Evolutionary conservation across 1,140 invertebrate genomes (phyloP).

Genomic region (Linepithema humile): DNA sequence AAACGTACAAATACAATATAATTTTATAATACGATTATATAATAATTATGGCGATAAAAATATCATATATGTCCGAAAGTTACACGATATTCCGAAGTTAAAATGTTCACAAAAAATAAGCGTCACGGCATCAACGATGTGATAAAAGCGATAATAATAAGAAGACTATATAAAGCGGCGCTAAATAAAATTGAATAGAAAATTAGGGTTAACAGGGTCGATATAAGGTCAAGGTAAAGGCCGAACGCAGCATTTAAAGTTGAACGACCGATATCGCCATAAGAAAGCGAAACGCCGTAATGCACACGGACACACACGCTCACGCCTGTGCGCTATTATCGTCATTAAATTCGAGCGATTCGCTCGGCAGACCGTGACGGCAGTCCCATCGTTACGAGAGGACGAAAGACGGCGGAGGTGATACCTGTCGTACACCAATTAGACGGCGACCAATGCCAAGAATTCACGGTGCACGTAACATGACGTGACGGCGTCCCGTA

Average conservation of each 20-base stretch:
- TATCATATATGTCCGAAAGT: background rate
- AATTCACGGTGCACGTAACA: conserved; percentile 55
- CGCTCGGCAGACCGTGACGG: background rate
- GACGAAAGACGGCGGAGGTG: conserved; percentile 8
- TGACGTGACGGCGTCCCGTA: conserved; percentile 62
- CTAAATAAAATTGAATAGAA: background rate
- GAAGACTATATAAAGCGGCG: background rate
- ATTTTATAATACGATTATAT: background rate
- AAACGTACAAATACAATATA: background rate
- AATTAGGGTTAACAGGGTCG: background rate
- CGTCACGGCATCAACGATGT: too few relatives aligned
- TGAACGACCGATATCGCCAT: conserved; percentile 20
- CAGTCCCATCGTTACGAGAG: background rate
- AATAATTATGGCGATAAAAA: background rate
- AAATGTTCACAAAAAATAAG: background rate
- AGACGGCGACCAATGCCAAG: conserved; percentile 39
- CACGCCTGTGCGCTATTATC: background rate
- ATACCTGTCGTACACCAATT: conserved; percentile 45
- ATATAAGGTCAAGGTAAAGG: background rate
- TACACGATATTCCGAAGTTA: background rate
- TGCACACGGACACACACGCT: background rate
- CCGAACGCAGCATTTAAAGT: conserved; percentile 3
- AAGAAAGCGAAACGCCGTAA: background rate
- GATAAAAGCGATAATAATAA: background rate
- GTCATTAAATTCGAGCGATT: background rate